Evolutionary conservation across 2,888 invertebrate species (phyloP), one percentile per base, ranked within the genome.

Genomic region (Micoletzkya japonica): DNA sequence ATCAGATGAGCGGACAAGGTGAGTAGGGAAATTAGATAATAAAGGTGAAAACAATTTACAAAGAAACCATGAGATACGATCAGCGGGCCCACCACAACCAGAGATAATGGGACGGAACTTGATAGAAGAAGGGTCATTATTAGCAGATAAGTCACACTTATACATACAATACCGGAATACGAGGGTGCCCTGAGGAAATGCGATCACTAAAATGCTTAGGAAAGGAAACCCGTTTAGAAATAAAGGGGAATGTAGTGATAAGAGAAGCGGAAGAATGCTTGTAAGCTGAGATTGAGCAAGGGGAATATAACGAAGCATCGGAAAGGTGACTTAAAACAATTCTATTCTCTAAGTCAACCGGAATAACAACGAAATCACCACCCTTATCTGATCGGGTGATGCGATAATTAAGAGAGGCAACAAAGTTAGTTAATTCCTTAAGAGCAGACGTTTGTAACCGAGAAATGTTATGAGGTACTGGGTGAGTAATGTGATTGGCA

Each of bases 21-120:
- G 64, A 17, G 52, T 52, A 26, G 64, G 64, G 1, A 52, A 26
- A 36, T 52, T 34, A 0, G 3, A 0, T 2, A 64, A 17, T 24
- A 64, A 37, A 4, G 64, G 52, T 17, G 26, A 2, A n/a, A 64
- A 37, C 2, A 64, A 17, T 34, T 54, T 32, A 24, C 52, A 50
- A 1, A 63, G 34, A 2, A 64, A 26, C 64, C 64, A 64, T 20
- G 34, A 64, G 17, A 64, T 36, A 4, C 64, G n/a, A 52, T 64
- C 64, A 2, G 64, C 36, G 2, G 64, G 64, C 1, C 64, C 64
- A 30, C 52, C 64, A 36, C 64, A 63, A 50, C 63, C 63, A 32
- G 2, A 2, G 7, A 64, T 64, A n/a, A 64, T 64, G 2, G 64
- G 64, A 4, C 64, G 64, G 7, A 64, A 36, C 1, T 34, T 34